Base-by-base conservation (phyloP, 2,797 vertebrate genomes). In the Cynopterus sphinx region DNA sequence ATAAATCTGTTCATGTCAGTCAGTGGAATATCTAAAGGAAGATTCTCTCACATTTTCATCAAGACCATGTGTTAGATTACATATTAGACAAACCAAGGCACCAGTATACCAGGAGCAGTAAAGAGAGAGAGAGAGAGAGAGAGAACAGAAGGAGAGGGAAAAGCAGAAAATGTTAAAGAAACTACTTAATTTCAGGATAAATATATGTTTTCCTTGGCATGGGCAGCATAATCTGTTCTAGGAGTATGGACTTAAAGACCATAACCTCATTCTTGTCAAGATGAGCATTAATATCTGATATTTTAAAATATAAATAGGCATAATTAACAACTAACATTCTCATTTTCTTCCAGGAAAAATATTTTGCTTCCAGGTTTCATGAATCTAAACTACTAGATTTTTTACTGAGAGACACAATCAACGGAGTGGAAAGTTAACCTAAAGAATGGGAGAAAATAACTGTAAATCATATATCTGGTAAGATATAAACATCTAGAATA, bases 291-390 rank as follows among this genome's bases (percentile, higher is more conserved):
- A 75, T 41, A 70, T 70, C 19, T 46, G 53, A 87, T 28, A 31
- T 63, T 87, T 86, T 71, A 28, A 89, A 89, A 53, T 21, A 92
- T 6, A 92, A 71, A 28, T 49, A 77, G 36, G 91, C 95, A 87
- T 77, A 94, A 84, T 79, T 74, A 59, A 39, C 68, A 78, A 70
- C 28, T 55, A n/a, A 68, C 2, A 36, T n/a, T 70, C 8, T 73
- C 21, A 75, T 77, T 71, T 86, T 71, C 46, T 63, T 75, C 22
- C 41, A 75, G 39, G 33, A 57, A n/a, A 92, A 74, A 31, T 15
- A 91, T 26, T 59, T 53, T n/a, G 51, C 10, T 92, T 89, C 28
- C n/a, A 11, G 85, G 74, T 8, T n/a, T 16, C 5, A 16, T 43
- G 36, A 88, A 88, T 39, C 19, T 86, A 28, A 89, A 67, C 55